These are phyloP conservation scores for Anser cygnoides DNA, from an alignment of 2,113 vertebrate genomes.

Conservation along the genomic window DNA sequence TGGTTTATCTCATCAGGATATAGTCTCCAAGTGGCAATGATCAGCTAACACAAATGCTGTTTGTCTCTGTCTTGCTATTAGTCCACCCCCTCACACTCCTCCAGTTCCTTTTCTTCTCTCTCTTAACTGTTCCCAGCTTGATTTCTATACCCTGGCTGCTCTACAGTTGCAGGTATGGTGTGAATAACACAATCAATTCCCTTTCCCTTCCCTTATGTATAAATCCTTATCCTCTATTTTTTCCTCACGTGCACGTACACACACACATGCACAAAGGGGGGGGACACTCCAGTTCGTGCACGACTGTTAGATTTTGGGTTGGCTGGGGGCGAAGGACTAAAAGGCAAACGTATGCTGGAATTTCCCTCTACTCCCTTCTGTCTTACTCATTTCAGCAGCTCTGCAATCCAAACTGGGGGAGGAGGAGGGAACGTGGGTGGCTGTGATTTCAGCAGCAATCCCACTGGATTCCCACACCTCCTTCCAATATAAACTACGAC, in stretches of 20 bases:
- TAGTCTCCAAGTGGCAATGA: background rate
- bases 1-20: background rate
- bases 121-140: background rate
- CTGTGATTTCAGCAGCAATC: background rate
- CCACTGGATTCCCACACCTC: background rate
- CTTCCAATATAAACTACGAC: background rate
- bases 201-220: background rate
- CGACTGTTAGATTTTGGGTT: background rate
- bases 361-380: background rate
- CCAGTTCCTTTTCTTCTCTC: background rate
- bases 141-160: background rate
- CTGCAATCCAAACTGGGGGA: background rate
- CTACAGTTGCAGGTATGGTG: background rate
- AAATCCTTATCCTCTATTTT: background rate
- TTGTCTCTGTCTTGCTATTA: background rate
- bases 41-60: background rate
- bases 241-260: background rate
- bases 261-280: background rate
- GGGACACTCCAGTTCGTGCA: fast-evolving
- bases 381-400: background rate
- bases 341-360: background rate
- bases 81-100: background rate
- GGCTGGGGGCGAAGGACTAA: background rate
- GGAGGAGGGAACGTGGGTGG: background rate
- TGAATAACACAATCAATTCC: background rate